Conservation (phyloP, 2,113 vertebrate species). For the Chiloscyllium plagiosum region DNA sequence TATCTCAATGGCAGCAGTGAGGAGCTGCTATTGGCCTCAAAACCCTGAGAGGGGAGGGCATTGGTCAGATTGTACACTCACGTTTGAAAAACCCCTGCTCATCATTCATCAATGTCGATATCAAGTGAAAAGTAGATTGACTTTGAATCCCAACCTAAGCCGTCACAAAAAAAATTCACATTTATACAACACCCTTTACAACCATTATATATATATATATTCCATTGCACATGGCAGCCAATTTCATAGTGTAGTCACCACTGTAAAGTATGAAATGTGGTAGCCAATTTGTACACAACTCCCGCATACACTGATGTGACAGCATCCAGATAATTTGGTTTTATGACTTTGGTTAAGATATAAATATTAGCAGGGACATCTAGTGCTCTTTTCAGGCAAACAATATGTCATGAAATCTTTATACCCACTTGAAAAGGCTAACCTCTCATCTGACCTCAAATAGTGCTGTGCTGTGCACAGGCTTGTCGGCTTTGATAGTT, state of each 20-base stretch:
- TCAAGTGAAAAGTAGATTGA: neutral
- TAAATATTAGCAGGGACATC: neutral
- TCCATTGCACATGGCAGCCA: neutral
- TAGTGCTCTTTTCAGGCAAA: neutral
- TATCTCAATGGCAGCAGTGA: neutral
- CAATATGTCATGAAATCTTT: neutral
- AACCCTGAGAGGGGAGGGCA: neutral
- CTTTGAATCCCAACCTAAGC: neutral
- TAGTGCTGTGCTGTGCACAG: neutral
- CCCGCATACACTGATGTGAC: neutral
- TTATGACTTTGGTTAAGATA: neutral
- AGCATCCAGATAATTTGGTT: neutral
- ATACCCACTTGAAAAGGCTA: neutral
- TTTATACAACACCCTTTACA: neutral
- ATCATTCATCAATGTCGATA: neutral
- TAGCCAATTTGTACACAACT: neutral
- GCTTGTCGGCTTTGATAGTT: neutral
- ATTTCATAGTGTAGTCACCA: neutral
- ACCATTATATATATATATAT: neutral
- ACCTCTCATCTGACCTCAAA: neutral
- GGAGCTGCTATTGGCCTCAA: neutral
- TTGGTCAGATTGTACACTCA: neutral
- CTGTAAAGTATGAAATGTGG: neutral
- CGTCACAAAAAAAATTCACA: neutral
- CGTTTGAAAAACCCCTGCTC: neutral